phyloP scores from a whole-genome alignment of 2,113 vertebrate genomes.

The Cochlearius cochlearius region DNA sequence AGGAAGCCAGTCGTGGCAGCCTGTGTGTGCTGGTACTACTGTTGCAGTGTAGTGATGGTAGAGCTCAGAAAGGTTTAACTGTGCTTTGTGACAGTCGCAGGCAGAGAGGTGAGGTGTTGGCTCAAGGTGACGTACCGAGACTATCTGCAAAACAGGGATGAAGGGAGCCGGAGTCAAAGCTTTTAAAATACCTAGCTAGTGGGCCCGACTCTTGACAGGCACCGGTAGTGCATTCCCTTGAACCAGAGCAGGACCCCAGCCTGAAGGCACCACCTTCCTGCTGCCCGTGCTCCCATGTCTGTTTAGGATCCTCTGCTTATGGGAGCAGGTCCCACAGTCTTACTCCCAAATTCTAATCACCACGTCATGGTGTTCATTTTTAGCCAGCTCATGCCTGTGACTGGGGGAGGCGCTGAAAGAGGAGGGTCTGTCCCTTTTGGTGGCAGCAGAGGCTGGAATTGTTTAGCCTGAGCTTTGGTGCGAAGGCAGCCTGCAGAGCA shows the following conservation, averaged over 20 bases:
- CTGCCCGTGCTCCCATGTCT: neutral
- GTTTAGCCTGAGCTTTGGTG: neutral
- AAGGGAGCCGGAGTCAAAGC: neutral
- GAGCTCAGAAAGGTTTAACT: neutral
- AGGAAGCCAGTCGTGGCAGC: neutral
- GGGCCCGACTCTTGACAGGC: neutral
- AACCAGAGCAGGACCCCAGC: neutral
- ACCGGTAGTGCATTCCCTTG: neutral
- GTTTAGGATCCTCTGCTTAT: neutral
- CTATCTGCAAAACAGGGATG: neutral
- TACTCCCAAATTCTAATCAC: neutral
- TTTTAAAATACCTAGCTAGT: neutral
- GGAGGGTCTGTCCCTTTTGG: neutral
- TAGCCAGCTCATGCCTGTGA: neutral
- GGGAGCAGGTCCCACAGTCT: neutral
- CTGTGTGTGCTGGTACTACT: too few relatives aligned
- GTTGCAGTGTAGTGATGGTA: rapidly evolving
- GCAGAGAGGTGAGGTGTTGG: neutral
- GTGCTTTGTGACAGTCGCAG: neutral
- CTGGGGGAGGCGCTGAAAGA: neutral
- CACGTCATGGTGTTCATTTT: neutral
- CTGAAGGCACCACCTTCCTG: neutral
- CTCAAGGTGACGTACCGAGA: neutral
- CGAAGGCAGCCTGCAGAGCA: neutral
- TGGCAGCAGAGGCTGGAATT: neutral